phyloP scores from a whole-genome alignment of 92 coral and sea anemone genomes.

The Umimayanthus kanabou region DNA sequence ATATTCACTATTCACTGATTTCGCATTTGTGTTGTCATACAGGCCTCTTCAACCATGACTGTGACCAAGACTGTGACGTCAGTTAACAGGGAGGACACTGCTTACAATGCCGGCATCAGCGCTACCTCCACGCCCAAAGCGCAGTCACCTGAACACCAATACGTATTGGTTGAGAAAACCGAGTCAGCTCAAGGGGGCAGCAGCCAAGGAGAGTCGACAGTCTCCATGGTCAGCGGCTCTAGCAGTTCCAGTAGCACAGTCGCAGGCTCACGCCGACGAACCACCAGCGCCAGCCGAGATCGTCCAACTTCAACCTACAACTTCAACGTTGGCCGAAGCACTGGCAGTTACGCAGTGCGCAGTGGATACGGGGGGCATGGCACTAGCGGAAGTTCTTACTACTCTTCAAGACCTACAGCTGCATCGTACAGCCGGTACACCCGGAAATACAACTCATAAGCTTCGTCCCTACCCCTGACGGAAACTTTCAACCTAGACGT shows the following conservation, averaged over 20 bases:
- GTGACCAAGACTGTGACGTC: conserved; percentile 15
- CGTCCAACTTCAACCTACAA: conserved; percentile 21
- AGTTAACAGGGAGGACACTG: background rate
- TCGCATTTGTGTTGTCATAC: background rate
- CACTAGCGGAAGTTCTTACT: conserved; percentile 23
- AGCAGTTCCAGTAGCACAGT: background rate
- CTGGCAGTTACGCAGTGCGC: background rate
- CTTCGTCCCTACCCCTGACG: background rate
- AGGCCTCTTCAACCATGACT: background rate
- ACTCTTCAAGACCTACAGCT: conserved; percentile 12
- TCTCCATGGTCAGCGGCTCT: conserved; percentile 23
- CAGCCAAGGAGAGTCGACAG: conserved; percentile 9
- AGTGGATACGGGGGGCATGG: conserved; percentile 23
- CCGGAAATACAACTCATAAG: conserved; percentile 19
- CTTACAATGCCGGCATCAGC: conserved; percentile 19
- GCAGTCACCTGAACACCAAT: conserved; percentile 15
- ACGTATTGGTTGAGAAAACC: background rate
- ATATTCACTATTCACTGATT: background rate
- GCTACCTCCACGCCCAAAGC: conserved; percentile 37
- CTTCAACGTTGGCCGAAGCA: conserved; percentile 36
- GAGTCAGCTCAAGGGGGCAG: background rate
- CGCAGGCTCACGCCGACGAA: background rate
- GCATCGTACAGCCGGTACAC: conserved; percentile 33
- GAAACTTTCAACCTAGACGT: background rate
- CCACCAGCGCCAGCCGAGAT: background rate